A percentile compares a stretch with the other conserved stretches of the same genome.
These are phyloP conservation scores for Potamilus streckersoni DNA, from an alignment of 1,140 invertebrate genomes.

Conservation along the genomic window DNA sequence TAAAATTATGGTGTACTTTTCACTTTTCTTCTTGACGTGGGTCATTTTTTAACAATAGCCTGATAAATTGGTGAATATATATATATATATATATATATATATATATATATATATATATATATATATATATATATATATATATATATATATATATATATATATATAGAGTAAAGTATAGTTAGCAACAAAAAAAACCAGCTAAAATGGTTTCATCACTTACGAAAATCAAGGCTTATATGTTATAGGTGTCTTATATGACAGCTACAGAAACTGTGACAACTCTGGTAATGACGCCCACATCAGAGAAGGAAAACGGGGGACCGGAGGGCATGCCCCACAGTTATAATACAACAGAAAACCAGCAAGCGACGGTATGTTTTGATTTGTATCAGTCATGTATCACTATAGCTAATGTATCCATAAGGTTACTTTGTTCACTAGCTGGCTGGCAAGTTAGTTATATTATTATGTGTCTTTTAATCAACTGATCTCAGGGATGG, in stretches of 20 bases:
- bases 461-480: too few relatives aligned
- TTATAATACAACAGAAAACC: slow-evolving; percentile 10
- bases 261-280: slow-evolving; percentile 29
- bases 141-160: neutral
- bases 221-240: neutral
- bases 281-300: slow-evolving; percentile 7
- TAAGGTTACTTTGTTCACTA: too few relatives aligned
- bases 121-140: neutral
- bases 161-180: rapidly evolving
- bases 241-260: slow-evolving; percentile 27
- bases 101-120: too few relatives aligned
- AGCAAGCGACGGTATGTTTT: slow-evolving; percentile 25
- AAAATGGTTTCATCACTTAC: neutral
- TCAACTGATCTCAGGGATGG: too few relatives aligned
- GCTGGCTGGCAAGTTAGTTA: too few relatives aligned
- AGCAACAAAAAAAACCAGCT: neutral
- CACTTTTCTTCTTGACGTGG: too few relatives aligned
- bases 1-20: too few relatives aligned
- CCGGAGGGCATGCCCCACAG: slow-evolving; percentile 7
- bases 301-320: slow-evolving; percentile 22
- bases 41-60: too few relatives aligned
- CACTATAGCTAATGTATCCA: neutral
- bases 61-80: too few relatives aligned
- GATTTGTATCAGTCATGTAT: neutral
- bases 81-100: too few relatives aligned